These are phyloP conservation scores for Bujurquina vittata DNA, from an alignment of 2,113 vertebrate species.

Conservation along the genomic window DNA sequence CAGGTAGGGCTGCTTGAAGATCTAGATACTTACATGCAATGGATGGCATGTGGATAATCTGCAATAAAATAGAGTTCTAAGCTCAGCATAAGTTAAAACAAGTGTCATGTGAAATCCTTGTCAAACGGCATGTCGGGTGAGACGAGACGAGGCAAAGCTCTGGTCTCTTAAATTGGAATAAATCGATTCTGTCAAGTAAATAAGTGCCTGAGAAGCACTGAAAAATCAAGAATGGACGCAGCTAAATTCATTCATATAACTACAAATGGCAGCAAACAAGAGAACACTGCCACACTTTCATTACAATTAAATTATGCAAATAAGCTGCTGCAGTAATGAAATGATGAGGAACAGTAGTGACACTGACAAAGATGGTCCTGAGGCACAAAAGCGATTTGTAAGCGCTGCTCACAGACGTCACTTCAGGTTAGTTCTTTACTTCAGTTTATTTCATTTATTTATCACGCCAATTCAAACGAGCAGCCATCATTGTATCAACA, in stretches of 20 bases:
- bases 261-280: not conserved
- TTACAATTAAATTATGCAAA: not conserved
- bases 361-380: not conserved
- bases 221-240: not conserved
- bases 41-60: not conserved
- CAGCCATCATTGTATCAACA: not conserved
- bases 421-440: not conserved
- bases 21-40: not conserved
- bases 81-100: not conserved
- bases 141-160: not conserved
- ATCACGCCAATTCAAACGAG: not conserved
- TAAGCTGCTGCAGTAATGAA: not conserved
- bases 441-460: not conserved
- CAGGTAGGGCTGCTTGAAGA: constrained; percentile 77
- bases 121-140: not conserved
- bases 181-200: not conserved
- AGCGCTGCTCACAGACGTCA: not conserved
- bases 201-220: not conserved
- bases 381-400: not conserved
- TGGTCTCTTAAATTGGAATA: not conserved
- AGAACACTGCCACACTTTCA: not conserved
- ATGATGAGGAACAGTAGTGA: not conserved
- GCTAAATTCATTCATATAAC: not conserved
- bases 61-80: not conserved
- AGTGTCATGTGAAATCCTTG: not conserved